Percentiles rank a stretch among this genome's conserved stretches.
phyloP scores from a whole-genome alignment of 1,140 invertebrate species.

The Psix sp. region DNA sequence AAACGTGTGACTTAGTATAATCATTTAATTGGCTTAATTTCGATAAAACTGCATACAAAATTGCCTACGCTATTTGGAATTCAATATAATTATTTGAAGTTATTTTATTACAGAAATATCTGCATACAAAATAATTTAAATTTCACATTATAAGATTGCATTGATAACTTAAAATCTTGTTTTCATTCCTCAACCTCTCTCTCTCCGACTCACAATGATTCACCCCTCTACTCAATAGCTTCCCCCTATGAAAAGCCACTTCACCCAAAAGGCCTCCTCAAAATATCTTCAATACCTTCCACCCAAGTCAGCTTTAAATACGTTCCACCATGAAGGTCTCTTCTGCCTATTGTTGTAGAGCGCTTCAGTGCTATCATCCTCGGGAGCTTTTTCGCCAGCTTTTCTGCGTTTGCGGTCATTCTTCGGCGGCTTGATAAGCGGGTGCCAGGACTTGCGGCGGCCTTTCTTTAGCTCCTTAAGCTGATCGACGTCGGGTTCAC shows the following conservation, averaged over 20 bases:
- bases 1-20: too few species aligned
- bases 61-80: too few species aligned
- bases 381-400: constrained; percentile 72
- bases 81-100: too few species aligned
- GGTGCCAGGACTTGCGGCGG: constrained; percentile 84
- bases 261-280: neutral
- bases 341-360: constrained; percentile 81
- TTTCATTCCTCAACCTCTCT: too few species aligned
- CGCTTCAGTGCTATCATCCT: constrained; percentile 77
- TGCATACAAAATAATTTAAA: too few species aligned
- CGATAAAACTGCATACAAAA: too few species aligned
- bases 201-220: neutral
- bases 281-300: constrained; percentile 64
- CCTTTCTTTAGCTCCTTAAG: constrained; percentile 77
- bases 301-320: constrained; percentile 84
- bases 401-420: constrained; percentile 82
- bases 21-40: too few species aligned
- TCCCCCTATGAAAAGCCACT: neutral
- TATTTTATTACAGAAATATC: too few species aligned
- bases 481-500: constrained; percentile 70
- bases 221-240: neutral
- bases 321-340: constrained; percentile 90
- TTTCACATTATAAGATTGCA: too few species aligned
- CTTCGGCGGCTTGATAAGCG: constrained; percentile 77
- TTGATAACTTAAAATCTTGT: too few species aligned